A percentile compares a stretch with the other conserved stretches of the same genome.
Conservation (phyloP, 92 coral and sea anemone species). For the Palythoa caribaeorum region DNA sequence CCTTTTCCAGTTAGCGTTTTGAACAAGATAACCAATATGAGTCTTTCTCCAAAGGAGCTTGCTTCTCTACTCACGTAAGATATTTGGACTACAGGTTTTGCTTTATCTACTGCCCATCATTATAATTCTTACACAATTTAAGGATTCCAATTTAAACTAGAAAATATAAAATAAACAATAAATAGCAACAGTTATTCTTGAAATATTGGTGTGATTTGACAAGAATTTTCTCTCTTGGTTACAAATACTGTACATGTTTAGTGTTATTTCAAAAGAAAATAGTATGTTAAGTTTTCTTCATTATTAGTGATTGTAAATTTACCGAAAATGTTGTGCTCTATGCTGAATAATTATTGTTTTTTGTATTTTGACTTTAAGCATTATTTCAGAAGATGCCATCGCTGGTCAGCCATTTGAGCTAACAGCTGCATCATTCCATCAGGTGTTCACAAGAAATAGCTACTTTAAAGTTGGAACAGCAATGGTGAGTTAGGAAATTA, state of each 20-base stretch:
- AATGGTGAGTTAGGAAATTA: conserved; percentile 3
- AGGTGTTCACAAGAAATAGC: conserved; percentile 19
- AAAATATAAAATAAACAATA: too few relatives aligned
- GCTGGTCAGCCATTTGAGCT: conserved; percentile 3
- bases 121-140: too few relatives aligned
- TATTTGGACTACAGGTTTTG: too few relatives aligned
- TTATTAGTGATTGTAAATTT: not conserved
- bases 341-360: not conserved
- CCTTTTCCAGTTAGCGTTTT: not conserved
- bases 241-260: not conserved
- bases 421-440: conserved; percentile 14
- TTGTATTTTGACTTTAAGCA: not conserved
- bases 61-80: conserved; percentile 1
- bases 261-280: not conserved
- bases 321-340: not conserved
- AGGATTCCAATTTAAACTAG: too few relatives aligned
- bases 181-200: not conserved
- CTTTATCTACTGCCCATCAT: too few relatives aligned
- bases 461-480: conserved; percentile 37
- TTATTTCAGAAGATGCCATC: conserved; percentile 21
- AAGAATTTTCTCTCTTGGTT: not conserved
- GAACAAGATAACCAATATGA: not conserved
- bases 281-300: too few relatives aligned
- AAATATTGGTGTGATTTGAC: not conserved
- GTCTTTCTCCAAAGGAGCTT: not conserved